Conservation (phyloP, 2,113 vertebrate genomes). For the Mixornis gularis region DNA sequence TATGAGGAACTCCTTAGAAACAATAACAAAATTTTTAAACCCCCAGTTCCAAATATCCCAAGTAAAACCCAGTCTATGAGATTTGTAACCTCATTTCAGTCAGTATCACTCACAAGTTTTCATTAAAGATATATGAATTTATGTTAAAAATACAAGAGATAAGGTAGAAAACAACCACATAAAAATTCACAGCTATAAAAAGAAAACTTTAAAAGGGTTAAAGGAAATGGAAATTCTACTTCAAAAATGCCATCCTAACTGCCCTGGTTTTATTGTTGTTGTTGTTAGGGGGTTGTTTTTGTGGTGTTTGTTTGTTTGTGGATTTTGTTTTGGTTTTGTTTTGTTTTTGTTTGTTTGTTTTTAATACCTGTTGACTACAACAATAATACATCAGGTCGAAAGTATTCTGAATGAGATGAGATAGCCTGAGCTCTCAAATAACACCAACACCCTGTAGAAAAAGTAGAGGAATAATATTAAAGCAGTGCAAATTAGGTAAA, state of each 20-base stretch:
- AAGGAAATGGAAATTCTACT: neutral
- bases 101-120: neutral
- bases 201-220: neutral
- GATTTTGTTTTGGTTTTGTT: neutral
- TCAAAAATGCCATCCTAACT: neutral
- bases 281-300: neutral
- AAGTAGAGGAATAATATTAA: neutral
- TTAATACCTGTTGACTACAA: neutral
- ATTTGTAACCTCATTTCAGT: neutral
- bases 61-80: neutral
- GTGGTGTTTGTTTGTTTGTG: neutral
- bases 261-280: neutral
- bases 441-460: neutral
- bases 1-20: neutral
- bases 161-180: neutral
- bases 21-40: neutral
- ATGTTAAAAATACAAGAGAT: neutral
- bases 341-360: neutral
- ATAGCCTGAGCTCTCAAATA: neutral
- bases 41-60: accelerated
- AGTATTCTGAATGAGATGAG: neutral
- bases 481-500: neutral
- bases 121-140: neutral
- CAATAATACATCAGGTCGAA: neutral
- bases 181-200: neutral